Conservation (phyloP, 1,140 invertebrate species). For the Macrostomum lignano region DNA sequence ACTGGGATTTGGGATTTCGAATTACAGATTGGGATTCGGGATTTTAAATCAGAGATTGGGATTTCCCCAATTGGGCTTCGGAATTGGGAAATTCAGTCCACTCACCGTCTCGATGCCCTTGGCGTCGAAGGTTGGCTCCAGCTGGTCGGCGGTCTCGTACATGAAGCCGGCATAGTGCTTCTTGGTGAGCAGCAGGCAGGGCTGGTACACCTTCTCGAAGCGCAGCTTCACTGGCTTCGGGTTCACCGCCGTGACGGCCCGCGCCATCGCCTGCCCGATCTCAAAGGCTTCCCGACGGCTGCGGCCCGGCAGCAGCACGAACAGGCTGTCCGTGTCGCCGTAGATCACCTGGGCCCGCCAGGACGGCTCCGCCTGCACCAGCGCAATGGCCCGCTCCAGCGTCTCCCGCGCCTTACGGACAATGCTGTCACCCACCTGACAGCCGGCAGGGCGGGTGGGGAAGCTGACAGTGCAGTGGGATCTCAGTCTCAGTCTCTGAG, state of each 20-base stretch:
- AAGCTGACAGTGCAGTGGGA: too few species aligned
- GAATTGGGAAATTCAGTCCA: slow-evolving; percentile 37
- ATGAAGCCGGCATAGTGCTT: slow-evolving; percentile 94
- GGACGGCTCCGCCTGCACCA: slow-evolving; percentile 49
- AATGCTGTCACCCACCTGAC: slow-evolving; percentile 60
- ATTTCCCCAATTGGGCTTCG: too few species aligned
- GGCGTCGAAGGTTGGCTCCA: slow-evolving; percentile 58
- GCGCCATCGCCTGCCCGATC: slow-evolving; percentile 65
- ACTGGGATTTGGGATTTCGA: too few species aligned
- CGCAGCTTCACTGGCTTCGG: slow-evolving; percentile 79
- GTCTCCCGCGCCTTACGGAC: slow-evolving; percentile 82
- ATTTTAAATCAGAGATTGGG: too few species aligned
- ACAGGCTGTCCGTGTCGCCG: slow-evolving; percentile 62
- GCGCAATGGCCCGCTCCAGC: slow-evolving; percentile 56
- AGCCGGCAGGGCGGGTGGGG: too few species aligned
- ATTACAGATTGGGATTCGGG: too few species aligned
- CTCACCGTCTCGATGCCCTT: slow-evolving; percentile 96
- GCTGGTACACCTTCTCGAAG: slow-evolving; percentile 58
- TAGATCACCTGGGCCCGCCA: slow-evolving; percentile 45
- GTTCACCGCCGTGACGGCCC: slow-evolving; percentile 57
- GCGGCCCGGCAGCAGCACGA: slow-evolving; percentile 27
- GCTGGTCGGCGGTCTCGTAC: slow-evolving; percentile 62
- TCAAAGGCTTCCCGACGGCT: slow-evolving; percentile 46
- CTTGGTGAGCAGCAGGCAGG: slow-evolving; percentile 51
- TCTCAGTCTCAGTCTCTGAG: too few species aligned